Evolutionary conservation across 1,140 invertebrate genomes (phyloP).

Genomic region (Heliconius melpomene): DNA sequence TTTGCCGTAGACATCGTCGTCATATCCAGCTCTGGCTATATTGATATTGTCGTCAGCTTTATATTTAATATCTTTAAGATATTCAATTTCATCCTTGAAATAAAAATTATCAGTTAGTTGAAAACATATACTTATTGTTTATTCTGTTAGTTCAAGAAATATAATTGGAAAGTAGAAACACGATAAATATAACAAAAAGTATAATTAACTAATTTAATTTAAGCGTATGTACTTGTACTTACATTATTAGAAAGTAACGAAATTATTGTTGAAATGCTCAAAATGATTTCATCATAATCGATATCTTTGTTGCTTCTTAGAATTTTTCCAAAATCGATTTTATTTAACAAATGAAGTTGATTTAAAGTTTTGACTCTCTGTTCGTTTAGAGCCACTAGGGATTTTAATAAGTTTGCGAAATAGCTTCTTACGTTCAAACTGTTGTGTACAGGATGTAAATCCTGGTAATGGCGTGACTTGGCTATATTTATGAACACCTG

Average conservation of each 20-base stretch:
- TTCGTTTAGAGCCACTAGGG: slow-evolving; percentile 22
- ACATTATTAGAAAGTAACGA: slow-evolving; percentile 10
- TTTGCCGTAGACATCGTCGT: neutral
- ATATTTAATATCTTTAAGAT: neutral
- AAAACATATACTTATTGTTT: too few species aligned
- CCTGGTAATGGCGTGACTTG: neutral
- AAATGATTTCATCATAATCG: slow-evolving; percentile 16
- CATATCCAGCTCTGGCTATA: neutral
- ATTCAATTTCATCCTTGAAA: slow-evolving; percentile 3
- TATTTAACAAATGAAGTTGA: slow-evolving; percentile 8
- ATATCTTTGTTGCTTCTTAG: slow-evolving; percentile 5
- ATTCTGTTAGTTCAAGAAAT: too few species aligned
- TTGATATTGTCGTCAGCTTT: neutral
- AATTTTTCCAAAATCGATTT: slow-evolving; percentile 13
- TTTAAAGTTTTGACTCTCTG: neutral
- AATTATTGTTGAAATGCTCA: neutral
- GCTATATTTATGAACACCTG: neutral
- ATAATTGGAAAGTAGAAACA: too few species aligned
- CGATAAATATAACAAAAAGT: too few species aligned
- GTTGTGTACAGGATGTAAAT: neutral
- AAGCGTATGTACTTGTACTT: neutral
- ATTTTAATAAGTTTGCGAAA: slow-evolving; percentile 16
- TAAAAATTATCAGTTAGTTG: neutral
- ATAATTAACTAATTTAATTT: neutral
- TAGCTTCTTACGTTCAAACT: neutral